Conservation (phyloP, 2,797 vertebrate genomes). For the Tapirus indicus region DNA sequence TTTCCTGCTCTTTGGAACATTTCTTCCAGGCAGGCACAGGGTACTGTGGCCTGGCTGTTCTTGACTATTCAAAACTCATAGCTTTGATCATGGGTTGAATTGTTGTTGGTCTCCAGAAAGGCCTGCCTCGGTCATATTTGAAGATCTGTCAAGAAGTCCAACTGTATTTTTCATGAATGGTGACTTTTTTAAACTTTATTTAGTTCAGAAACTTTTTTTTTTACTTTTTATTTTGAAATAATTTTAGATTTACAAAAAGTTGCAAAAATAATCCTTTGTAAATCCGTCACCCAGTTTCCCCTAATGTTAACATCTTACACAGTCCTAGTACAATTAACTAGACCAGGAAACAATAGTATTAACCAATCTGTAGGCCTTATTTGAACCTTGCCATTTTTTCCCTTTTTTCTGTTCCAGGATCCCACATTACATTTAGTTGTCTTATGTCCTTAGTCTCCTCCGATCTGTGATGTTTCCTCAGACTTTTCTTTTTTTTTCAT, state of each 20-base stretch:
- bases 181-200: constrained; percentile 10
- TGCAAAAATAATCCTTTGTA: neutral
- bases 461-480: neutral
- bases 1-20: neutral
- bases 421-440: neutral
- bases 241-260: neutral
- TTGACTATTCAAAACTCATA: neutral
- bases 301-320: neutral
- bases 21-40: neutral
- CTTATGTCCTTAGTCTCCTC: neutral
- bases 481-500: neutral
- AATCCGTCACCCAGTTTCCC: neutral
- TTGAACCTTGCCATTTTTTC: neutral
- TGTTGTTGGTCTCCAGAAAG: neutral
- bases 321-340: neutral
- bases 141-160: neutral
- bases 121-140: neutral
- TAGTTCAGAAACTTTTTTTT: neutral
- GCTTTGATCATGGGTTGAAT: neutral
- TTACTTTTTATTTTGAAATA: constrained; percentile 4
- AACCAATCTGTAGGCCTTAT: neutral
- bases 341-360: neutral
- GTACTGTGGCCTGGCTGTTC: neutral
- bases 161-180: constrained; percentile 4
- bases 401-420: neutral